Conservation (phyloP, 2,888 invertebrate species). For the Cerastis rubricosa region DNA sequence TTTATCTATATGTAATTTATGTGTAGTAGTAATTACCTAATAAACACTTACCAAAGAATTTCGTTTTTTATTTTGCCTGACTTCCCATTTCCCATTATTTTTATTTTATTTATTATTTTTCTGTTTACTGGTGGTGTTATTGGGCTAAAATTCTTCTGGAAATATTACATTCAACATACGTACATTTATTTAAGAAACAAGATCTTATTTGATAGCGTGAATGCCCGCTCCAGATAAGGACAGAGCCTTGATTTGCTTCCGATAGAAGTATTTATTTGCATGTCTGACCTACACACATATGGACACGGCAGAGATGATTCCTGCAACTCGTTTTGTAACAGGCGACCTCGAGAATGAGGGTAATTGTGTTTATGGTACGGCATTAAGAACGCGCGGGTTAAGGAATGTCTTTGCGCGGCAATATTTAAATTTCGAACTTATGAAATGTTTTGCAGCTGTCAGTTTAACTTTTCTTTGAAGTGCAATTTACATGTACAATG, state of each 20-base stretch:
- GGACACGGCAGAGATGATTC: slow-evolving; percentile 71
- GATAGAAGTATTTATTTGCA: slow-evolving; percentile 83
- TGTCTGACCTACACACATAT: slow-evolving; percentile 75
- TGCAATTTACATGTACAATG: background rate
- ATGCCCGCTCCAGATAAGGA: slow-evolving; percentile 61
- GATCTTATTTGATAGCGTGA: slow-evolving; percentile 67
- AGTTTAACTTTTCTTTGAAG: slow-evolving; percentile 13
- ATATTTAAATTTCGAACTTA: slow-evolving; percentile 29
- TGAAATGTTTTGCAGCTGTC: slow-evolving; percentile 5
- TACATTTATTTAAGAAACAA: slow-evolving; percentile 36
- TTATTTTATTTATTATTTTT: too few species aligned
- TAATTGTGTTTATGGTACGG: slow-evolving; percentile 51
- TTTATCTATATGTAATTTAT: slow-evolving; percentile 76
- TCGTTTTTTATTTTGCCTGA: slow-evolving; percentile 52
- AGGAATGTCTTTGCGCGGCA: slow-evolving; percentile 16
- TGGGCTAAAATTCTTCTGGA: background rate
- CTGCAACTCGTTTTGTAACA: slow-evolving; percentile 63
- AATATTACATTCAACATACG: slow-evolving; percentile 6
- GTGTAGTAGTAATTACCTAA: slow-evolving; percentile 76
- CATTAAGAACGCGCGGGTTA: slow-evolving; percentile 2
- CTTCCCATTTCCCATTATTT: background rate
- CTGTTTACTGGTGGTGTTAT: too few species aligned
- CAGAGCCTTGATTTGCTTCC: slow-evolving; percentile 81
- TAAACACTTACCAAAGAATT: slow-evolving; percentile 87
- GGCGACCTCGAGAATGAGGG: slow-evolving; percentile 57